phyloP scores from a whole-genome alignment of 2,113 vertebrate genomes.

The Neodontobutis hainanensis region DNA sequence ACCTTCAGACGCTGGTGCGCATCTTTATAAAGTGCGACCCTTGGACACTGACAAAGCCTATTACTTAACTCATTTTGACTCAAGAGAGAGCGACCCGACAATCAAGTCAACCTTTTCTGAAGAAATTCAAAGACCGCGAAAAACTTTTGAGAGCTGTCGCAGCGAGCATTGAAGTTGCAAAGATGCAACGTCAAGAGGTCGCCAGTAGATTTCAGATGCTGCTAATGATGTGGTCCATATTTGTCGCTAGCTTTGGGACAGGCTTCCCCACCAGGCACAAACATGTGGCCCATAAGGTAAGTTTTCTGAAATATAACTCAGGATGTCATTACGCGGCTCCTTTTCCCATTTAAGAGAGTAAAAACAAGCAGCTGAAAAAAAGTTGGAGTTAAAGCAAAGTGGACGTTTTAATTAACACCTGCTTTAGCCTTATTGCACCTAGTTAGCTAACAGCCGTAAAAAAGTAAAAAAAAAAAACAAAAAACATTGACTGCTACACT shows the following conservation, averaged over 20 bases:
- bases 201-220: slow-evolving; percentile 70
- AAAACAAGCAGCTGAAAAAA: too few species aligned
- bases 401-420: background rate
- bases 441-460: too few species aligned
- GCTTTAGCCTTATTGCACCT: too few species aligned
- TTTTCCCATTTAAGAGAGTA: background rate
- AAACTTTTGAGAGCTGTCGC: too few species aligned
- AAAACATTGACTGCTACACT: too few species aligned
- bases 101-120: too few species aligned
- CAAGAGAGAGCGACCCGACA: too few species aligned
- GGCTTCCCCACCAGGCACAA: slow-evolving; percentile 80
- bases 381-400: background rate
- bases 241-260: slow-evolving; percentile 65
- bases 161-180: slow-evolving; percentile 27
- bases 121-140: too few species aligned
- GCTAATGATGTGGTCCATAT: slow-evolving; percentile 69
- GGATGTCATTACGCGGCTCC: background rate
- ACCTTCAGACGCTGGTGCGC: slow-evolving; percentile 56
- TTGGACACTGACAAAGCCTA: background rate
- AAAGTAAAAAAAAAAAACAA: too few species aligned
- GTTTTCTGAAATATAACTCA: slow-evolving; percentile 19
- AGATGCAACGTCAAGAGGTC: slow-evolving; percentile 72
- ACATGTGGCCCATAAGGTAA: slow-evolving; percentile 74
- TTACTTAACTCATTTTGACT: background rate
- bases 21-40: slow-evolving; percentile 63